Evolutionary conservation across 2,113 vertebrate species (phyloP), one percentile per base, ranked within the genome.

Genomic region (Lutjanus erythropterus): DNA sequence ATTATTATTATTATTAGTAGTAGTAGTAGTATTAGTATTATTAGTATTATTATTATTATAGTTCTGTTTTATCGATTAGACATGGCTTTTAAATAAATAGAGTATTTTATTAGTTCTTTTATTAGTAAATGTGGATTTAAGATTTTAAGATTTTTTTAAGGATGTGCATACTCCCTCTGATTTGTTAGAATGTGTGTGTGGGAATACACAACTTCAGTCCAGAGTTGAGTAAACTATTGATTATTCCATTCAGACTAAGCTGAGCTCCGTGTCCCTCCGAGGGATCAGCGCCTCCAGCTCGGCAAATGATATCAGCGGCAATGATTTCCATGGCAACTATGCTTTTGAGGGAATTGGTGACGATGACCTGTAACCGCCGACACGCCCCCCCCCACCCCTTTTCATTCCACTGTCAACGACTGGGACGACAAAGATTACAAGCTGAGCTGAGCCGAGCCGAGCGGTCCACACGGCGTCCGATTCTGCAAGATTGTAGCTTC

Each of bases 341-440:
- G 97, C 98, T 89, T 99, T 99, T 1, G 98, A 99, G 93, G 98
- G 98, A 92, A 99, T 99, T 23, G 98, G 98, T 0, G 98, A 99
- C 0, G 98, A 99, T 49, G 98, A 99, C 90, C 96, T 99, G 94
- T 99, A 96, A 96, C 60, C 47, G 31, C 10, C 6, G 14, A 50
- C 39, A 35, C 41, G 8, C 46, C 67, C 9, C 15, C 33, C 69
- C 19, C 46, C n/a, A n/a, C 56, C 56, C 60, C 46, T 39, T 60
- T 65, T 80, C 89, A 83, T 81, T 81, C 78, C 80, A 81, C 86
- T 59, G 80, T 79, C 79, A 62, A 69, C 60, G 5, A 83, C 55
- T 35, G 61, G 80, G 82, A 73, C 49, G 50, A 86, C 87, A 67
- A 87, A 88, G 81, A 93, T 82, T 64, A 71, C 78, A 59, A 86